These are phyloP conservation scores for Manacus vitellinus DNA, from an alignment of 2,113 vertebrate species.

Conservation along the genomic window DNA sequence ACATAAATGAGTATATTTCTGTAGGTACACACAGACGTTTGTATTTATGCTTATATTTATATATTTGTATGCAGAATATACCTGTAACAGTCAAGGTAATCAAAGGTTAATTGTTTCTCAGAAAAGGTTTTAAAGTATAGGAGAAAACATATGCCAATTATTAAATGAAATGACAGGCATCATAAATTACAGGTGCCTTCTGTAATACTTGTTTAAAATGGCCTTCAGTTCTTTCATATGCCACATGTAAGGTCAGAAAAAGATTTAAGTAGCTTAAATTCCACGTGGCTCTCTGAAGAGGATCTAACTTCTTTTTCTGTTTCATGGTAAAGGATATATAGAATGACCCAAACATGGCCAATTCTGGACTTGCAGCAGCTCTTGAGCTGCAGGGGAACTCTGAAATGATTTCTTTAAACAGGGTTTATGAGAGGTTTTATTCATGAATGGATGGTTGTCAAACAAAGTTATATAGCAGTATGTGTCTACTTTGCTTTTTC, in stretches of 20 bases:
- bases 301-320: not conserved
- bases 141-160: not conserved
- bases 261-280: not conserved
- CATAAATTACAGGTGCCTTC: not conserved
- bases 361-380: not conserved
- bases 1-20: not conserved
- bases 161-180: not conserved
- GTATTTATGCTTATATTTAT: not conserved
- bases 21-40: not conserved
- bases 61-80: not conserved
- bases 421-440: not conserved
- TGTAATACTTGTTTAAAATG: not conserved
- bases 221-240: not conserved
- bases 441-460: not conserved
- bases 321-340: not conserved
- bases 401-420: not conserved
- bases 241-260: not conserved
- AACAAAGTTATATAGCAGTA: not conserved
- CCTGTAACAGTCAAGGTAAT: not conserved
- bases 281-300: not conserved
- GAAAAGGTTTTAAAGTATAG: not conserved
- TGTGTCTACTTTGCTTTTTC: not conserved
- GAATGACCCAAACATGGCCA: rapidly evolving
- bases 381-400: not conserved
- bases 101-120: not conserved